These are phyloP conservation scores for Periparus ater DNA, from an alignment of 2,797 vertebrate genomes.

Conservation along the genomic window DNA sequence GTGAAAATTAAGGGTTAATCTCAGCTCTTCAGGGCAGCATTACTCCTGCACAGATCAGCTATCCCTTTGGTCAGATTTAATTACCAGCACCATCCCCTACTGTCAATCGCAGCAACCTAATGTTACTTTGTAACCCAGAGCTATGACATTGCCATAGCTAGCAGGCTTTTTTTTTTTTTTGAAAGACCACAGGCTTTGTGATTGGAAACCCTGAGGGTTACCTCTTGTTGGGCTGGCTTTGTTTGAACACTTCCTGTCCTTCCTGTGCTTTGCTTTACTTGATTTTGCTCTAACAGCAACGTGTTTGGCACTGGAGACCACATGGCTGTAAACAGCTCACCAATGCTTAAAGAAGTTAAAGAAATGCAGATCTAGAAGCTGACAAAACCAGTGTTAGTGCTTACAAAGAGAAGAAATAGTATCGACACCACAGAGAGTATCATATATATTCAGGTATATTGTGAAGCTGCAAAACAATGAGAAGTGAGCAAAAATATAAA, in stretches of 20 bases:
- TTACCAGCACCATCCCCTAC: background rate
- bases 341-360: background rate
- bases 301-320: background rate
- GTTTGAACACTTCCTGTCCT: background rate
- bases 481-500: background rate
- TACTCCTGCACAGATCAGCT: background rate
- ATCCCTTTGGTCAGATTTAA: background rate
- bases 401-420: background rate
- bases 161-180: background rate
- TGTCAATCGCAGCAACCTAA: background rate
- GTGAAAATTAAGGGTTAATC: background rate
- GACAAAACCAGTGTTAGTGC: background rate
- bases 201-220: background rate
- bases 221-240: accelerated
- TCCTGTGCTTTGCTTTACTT: background rate
- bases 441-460: background rate
- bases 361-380: background rate
- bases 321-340: background rate
- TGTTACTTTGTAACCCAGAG: background rate
- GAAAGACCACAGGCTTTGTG: background rate
- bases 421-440: background rate
- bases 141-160: background rate
- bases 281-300: background rate
- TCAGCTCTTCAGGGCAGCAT: background rate
- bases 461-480: background rate